Base-by-base conservation (phyloP, 2,797 vertebrate genomes). In the Labroides dimidiatus region DNA sequence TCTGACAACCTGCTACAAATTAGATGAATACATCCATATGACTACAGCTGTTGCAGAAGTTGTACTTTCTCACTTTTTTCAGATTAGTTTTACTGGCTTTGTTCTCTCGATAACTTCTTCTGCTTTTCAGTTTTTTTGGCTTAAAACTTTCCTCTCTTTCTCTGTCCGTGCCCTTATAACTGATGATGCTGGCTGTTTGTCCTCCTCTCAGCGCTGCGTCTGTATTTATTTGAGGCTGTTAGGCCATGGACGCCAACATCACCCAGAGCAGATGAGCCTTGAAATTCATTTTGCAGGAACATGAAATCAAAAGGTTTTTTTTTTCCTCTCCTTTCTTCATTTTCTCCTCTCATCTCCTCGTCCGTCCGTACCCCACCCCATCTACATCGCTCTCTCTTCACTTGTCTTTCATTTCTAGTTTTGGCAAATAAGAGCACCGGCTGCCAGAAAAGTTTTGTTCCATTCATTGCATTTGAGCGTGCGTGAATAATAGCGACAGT, bases 281-380 rank as follows among this genome's bases (percentile, higher is more conserved):
- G 85, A 91, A 87, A 89, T 87, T 80, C 58, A 80, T 83, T 87
- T 86, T 65, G 55, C 51, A 64, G 63, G 76, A 81, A 72, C 69
- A 84, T 62, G 54, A 75, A 76, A 82, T 59, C 20, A 51, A 77
- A 75, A 44, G n/a, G n/a, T n/a, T n/a, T n/a, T 2, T 20, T 21
- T 50, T 61, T 44, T 37, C 23, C 30, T 39, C 14, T 15, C 16
- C n/a, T 13, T 2, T 39, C 17, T 52, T 66, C n/a, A 65, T 72
- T 78, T 51, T 44, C 61, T 23, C 39, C 11, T n/a, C 39, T 47
- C 43, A 15, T 66, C 44, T 66, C 52, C 8, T 51, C 48, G 39
- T 58, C 42, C 44, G 11, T 64, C 42, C 44, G 11, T 64, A 64
- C 37, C 43, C 53, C 30, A 8, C 21, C 41, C 30, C 53, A 17